Evolutionary conservation across 2,888 invertebrate species (phyloP).

Genomic region (Dione vanillae): DNA sequence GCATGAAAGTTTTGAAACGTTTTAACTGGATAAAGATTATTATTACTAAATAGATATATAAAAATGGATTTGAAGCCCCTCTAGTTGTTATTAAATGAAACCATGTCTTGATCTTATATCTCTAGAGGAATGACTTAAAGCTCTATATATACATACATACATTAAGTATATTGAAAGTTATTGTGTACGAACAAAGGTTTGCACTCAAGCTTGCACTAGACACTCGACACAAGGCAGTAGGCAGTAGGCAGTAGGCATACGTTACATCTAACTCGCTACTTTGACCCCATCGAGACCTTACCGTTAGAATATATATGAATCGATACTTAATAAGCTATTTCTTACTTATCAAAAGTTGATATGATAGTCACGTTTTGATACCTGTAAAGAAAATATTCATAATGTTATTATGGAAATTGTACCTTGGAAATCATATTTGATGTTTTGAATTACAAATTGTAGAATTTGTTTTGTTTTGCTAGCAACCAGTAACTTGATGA

Average conservation of each 20-base stretch:
- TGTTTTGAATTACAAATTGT: conserved; percentile 17
- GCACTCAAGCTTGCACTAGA: conserved; percentile 22
- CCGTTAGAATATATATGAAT: conserved; percentile 28
- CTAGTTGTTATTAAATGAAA: neutral
- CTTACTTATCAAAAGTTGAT: conserved; percentile 13
- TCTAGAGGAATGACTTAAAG: neutral
- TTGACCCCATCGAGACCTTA: conserved; percentile 21
- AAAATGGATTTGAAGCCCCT: neutral
- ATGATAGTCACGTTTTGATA: conserved; percentile 26
- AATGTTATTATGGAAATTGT: conserved; percentile 16
- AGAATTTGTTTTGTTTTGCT: neutral
- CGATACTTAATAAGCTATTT: conserved; percentile 26
- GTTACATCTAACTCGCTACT: conserved; percentile 20
- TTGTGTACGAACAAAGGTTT: conserved; percentile 22
- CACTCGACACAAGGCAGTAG: neutral
- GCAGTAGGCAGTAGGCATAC: neutral
- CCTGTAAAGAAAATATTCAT: conserved; percentile 28
- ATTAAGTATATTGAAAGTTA: conserved; percentile 9
- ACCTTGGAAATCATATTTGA: neutral
- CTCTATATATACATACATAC: neutral
- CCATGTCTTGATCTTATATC: neutral
- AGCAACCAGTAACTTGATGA: neutral
- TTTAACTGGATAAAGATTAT: neutral
- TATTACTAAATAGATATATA: neutral
- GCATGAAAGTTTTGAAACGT: neutral